These are phyloP conservation scores for Odontesthes bonariensis DNA, from an alignment of 2,113 vertebrate species.

Conservation along the genomic window DNA sequence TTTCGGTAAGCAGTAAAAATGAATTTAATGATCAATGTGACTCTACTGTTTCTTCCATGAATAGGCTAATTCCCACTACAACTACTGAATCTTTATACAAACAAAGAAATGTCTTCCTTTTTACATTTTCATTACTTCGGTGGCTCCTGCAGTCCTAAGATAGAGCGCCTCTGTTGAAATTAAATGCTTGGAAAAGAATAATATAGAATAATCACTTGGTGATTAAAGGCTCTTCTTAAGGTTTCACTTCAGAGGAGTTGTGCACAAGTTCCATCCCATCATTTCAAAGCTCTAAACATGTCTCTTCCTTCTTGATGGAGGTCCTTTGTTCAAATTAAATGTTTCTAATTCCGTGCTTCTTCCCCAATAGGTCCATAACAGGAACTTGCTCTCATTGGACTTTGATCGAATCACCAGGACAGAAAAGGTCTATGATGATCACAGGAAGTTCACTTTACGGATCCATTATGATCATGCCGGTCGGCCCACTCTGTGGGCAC, in stretches of 20 bases:
- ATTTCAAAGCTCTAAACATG: constrained; percentile 14
- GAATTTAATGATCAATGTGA: constrained; percentile 67
- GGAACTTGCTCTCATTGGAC: constrained; percentile 95
- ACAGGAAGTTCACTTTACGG: constrained; percentile 96
- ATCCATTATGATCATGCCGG: constrained; percentile 95
- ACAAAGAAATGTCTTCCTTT: constrained; percentile 72
- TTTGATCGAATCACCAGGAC: constrained; percentile 98
- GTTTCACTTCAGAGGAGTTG: constrained; percentile 41
- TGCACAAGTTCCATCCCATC: constrained; percentile 21
- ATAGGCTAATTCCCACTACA: constrained; percentile 51
- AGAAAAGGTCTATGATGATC: constrained; percentile 98
- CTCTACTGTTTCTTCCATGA: constrained; percentile 64
- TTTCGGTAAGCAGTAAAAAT: constrained; percentile 59
- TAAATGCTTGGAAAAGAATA: constrained; percentile 62
- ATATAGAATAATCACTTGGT: constrained; percentile 56
- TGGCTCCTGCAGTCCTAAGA: constrained; percentile 60
- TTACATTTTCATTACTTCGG: constrained; percentile 64
- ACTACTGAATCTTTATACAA: constrained; percentile 55
- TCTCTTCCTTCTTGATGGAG: constrained; percentile 1
- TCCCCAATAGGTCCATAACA: constrained; percentile 91
- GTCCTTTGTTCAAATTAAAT: constrained; percentile 9
- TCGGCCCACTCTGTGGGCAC: constrained; percentile 96
- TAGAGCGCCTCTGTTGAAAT: constrained; percentile 57
- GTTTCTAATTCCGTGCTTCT: not conserved
- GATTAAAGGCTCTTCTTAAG: constrained; percentile 45